Evolutionary conservation across 2,888 invertebrate species (phyloP).

Genomic region (Steinernema scapterisci): DNA sequence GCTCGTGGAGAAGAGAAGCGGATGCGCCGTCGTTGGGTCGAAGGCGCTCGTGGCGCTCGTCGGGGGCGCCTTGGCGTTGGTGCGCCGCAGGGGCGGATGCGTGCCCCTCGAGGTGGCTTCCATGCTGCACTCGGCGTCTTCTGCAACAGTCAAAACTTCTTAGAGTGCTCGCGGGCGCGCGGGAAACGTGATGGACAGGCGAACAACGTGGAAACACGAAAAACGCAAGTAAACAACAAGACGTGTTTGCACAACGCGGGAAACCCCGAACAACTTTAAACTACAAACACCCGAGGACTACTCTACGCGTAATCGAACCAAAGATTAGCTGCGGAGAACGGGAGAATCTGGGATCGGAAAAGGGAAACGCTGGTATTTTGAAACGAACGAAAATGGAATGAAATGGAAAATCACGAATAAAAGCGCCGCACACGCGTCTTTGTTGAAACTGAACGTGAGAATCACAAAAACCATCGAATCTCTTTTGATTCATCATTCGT

Average conservation of each 20-base stretch:
- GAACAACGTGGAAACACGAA: neutral
- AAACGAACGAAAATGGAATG: no score
- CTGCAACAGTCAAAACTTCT: no score
- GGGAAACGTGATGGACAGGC: conserved; percentile 7
- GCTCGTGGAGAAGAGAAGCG: conserved; percentile 26
- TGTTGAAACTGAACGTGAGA: no score
- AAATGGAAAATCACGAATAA: no score
- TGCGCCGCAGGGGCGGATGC: conserved; percentile 29
- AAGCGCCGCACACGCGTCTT: no score
- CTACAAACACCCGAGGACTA: neutral
- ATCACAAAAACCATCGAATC: no score
- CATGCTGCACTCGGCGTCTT: neutral
- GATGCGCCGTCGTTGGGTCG: conserved; percentile 14
- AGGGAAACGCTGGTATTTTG: no score
- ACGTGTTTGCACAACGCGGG: conserved; percentile 21
- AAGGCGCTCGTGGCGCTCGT: neutral
- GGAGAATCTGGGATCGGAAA: no score
- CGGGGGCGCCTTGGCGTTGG: conserved; percentile 14
- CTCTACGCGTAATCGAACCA: neutral
- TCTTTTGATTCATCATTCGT: no score
- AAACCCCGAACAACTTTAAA: neutral
- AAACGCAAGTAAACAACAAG: neutral
- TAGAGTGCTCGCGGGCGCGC: no score
- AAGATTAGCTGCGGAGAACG: neutral
- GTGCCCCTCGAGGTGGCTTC: conserved; percentile 22